Percentiles rank a stretch among this genome's conserved stretches.
Conservation (phyloP, 2,888 invertebrate genomes). For the Trachelus troglodyta region DNA sequence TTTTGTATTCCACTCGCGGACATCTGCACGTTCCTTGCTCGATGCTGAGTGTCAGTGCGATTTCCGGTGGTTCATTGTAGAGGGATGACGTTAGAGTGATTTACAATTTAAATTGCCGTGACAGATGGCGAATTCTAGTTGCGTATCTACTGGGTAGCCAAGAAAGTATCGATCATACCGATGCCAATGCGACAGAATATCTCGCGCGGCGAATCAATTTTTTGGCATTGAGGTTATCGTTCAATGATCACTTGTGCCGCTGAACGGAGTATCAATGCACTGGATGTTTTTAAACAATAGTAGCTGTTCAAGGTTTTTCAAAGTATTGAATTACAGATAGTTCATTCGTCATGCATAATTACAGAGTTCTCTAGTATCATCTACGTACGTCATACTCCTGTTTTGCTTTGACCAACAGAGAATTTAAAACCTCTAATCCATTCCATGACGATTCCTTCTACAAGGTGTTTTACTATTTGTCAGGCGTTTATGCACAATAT, state of each 20-base stretch:
- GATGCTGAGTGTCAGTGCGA: not conserved
- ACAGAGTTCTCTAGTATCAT: not conserved
- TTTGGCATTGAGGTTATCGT: not conserved
- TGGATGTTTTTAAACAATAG: not conserved
- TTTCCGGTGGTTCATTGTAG: not conserved
- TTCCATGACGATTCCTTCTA: not conserved
- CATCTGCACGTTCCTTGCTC: not conserved
- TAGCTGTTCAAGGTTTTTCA: not conserved
- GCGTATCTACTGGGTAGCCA: constrained; percentile 12
- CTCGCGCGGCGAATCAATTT: not conserved
- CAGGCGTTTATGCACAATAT: not conserved
- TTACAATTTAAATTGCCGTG: constrained; percentile 4
- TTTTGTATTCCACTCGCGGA: not conserved
- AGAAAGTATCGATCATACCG: not conserved
- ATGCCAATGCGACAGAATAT: not conserved
- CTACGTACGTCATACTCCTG: not conserved
- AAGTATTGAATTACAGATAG: not conserved
- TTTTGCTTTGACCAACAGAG: not conserved
- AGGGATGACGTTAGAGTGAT: not conserved
- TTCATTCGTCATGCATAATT: not conserved
- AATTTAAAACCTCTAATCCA: not conserved
- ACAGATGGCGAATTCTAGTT: constrained; percentile 23
- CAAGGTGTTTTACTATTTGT: not conserved
- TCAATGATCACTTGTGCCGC: not conserved
- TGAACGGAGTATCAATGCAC: not conserved